Evolutionary conservation across 2,888 invertebrate genomes (phyloP).

Genomic region (Hirudinaria manillensis): DNA sequence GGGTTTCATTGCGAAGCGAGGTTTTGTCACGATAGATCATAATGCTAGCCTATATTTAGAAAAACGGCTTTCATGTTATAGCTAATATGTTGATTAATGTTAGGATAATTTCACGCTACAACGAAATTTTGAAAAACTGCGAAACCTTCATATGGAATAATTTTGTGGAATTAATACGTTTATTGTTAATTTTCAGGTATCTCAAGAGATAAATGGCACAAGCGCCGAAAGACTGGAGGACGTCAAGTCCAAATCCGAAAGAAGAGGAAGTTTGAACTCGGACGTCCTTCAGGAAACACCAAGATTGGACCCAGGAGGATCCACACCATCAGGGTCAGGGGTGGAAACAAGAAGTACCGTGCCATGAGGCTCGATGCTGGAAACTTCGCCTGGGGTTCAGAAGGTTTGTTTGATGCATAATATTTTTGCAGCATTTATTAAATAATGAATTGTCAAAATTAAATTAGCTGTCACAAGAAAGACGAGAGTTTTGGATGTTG

Average conservation of each 20-base stretch:
- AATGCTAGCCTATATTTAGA: too few species aligned
- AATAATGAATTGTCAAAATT: too few species aligned
- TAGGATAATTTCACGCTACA: too few species aligned
- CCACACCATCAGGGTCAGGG: conserved; percentile 88
- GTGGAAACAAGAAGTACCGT: conserved; percentile 91
- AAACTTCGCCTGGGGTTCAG: conserved; percentile 98
- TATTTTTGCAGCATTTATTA: too few species aligned
- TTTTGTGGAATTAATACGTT: too few species aligned
- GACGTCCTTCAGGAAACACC: conserved; percentile 96
- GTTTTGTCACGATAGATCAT: too few species aligned
- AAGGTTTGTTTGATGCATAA: conserved; percentile 65
- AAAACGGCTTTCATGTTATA: too few species aligned
- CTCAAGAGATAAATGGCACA: conserved; percentile 98
- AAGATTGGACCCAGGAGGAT: conserved; percentile 91
- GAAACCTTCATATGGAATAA: too few species aligned
- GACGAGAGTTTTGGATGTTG: conserved; percentile 97
- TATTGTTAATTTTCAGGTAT: conserved; percentile 69
- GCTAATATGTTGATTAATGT: too few species aligned
- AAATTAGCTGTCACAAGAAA: conserved; percentile 74
- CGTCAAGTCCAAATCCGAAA: conserved; percentile 93
- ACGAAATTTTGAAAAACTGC: too few species aligned
- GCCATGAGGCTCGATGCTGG: conserved; percentile 89
- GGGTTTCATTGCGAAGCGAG: too few species aligned
- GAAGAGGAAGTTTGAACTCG: conserved; percentile 99
- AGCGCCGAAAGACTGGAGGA: conserved; percentile 95